These are phyloP conservation scores for Gobiocypris rarus DNA, from an alignment of 2,113 vertebrate species.

Conservation along the genomic window DNA sequence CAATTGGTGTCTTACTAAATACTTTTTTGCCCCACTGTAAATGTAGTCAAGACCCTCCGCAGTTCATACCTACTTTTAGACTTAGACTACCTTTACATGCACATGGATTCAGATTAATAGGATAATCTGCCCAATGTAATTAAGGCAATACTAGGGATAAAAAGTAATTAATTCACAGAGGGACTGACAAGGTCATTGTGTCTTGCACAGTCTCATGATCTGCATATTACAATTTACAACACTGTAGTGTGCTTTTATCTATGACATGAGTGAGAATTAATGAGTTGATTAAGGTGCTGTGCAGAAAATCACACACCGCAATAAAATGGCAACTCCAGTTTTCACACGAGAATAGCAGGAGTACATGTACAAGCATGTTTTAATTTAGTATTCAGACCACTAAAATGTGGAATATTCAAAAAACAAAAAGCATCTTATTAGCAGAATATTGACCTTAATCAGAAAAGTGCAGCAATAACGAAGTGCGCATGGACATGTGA, in stretches of 20 bases:
- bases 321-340: background rate
- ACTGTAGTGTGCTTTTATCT: background rate
- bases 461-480: background rate
- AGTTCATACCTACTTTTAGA: too few relatives aligned
- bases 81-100: too few relatives aligned
- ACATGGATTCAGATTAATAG: too few relatives aligned
- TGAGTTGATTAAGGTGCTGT: background rate
- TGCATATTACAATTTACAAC: background rate
- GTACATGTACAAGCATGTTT: background rate
- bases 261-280: background rate
- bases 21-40: too few relatives aligned
- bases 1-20: too few relatives aligned
- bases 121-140: background rate
- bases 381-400: background rate
- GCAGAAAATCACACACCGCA: background rate
- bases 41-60: too few relatives aligned
- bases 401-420: background rate
- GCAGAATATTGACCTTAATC: background rate
- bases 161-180: background rate
- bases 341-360: background rate
- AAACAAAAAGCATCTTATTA: background rate
- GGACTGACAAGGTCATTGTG: background rate
- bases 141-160: background rate
- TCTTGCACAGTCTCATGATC: background rate
- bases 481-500: background rate